phyloP scores from a whole-genome alignment of 2,113 vertebrate species.

The Asarcornis scutulata region DNA sequence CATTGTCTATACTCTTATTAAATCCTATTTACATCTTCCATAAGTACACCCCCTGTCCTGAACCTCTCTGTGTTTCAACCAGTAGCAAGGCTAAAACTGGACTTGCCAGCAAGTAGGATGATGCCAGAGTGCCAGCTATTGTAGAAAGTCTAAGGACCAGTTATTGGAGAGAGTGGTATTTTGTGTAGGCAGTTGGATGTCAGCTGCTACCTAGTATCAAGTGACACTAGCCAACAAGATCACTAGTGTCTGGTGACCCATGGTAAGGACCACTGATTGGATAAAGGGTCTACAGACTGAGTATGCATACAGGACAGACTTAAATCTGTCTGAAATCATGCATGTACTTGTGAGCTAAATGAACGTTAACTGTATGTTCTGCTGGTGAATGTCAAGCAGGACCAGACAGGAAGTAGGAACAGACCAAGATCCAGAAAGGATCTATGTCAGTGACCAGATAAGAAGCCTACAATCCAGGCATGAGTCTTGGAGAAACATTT shows the following conservation, averaged over 20 bases:
- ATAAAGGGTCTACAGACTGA: neutral
- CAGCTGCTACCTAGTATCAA: neutral
- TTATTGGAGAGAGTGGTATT: neutral
- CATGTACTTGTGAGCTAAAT: neutral
- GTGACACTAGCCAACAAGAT: neutral
- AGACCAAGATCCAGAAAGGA: neutral
- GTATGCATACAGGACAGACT: neutral
- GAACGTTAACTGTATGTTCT: rapidly evolving
- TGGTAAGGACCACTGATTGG: neutral
- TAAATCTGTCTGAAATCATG: neutral
- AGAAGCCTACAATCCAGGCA: neutral
- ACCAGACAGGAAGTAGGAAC: neutral
- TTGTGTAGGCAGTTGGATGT: rapidly evolving
- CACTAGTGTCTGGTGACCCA: neutral
- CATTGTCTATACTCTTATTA: neutral
- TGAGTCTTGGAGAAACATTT: neutral
- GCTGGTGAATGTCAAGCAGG: neutral
- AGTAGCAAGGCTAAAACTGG: neutral
- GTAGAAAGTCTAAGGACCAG: neutral
- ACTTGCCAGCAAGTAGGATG: neutral
- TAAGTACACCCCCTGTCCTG: neutral
- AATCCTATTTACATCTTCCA: neutral
- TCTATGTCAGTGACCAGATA: neutral
- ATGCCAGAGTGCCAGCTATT: neutral
- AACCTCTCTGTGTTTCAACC: neutral